Base-by-base conservation (phyloP, 2,113 vertebrate species). In the Pteropus alecto region DNA sequence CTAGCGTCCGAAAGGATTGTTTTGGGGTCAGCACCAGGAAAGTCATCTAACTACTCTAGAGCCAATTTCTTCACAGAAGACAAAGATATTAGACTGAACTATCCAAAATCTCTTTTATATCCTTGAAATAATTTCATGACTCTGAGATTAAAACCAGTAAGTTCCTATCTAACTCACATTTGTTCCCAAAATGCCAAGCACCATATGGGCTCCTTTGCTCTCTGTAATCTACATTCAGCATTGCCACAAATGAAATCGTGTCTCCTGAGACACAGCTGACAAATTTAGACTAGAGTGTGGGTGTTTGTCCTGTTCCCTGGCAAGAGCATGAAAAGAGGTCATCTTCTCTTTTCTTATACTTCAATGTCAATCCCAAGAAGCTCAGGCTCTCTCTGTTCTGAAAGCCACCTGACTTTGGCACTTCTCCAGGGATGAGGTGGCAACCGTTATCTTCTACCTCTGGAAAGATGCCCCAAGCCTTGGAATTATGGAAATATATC, bases 121-220 rank as follows among this genome's bases (percentile, higher is more conserved):
- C 70, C 88, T 94, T 87, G 90, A 96, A 95, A 92, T 67, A 94
- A 87, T 81, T 84, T 60, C 63, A 43, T 94, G 85, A 82, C 56
- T 85, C 54, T 63, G 71, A 90, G 58, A 67, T 92, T 94, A 95
- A 96, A 95, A 68, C 43, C 79, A 60, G 43, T 48, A 93, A 77
- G 78, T 95, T 83, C 43, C 83, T 79, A 67, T 51, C 76, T 65
- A 82, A 94, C 93, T 86, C 92, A 81, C 54, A 71, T 79, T 92
- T 87, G 83, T 94, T 97, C 93, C 93, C 87, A 90, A 96, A 94
- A 83, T 86, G 46, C 82, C 96, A 78, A 79, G 76, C 22, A 67
- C 94, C 95, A 92, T 83, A 89, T 93, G 95, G 84, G 51, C 38
- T 61, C 63, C 65, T 79, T 81, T 87, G 79, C 41, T 93, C 63